Percentiles rank a stretch among this genome's conserved stretches.
Conservation (phyloP, 1,140 invertebrate genomes). For the Drosophila eugracilis region DNA sequence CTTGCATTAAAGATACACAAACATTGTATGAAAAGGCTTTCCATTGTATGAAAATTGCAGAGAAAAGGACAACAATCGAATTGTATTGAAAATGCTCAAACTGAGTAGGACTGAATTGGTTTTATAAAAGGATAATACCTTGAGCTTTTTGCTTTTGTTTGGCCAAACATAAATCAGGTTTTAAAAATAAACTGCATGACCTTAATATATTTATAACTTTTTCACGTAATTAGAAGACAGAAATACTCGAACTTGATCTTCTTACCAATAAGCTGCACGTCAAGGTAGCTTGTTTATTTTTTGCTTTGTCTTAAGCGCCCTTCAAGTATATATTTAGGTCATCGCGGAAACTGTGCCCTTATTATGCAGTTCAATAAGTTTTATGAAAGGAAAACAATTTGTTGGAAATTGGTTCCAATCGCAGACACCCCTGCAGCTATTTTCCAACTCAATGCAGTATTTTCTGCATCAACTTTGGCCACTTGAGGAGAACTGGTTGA, state of each 20-base stretch:
- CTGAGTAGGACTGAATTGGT: constrained; percentile 16
- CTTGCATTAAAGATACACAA: too few relatives aligned
- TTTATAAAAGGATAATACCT: constrained; percentile 1
- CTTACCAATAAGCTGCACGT: neutral
- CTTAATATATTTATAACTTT: neutral
- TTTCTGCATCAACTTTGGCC: constrained; percentile 38
- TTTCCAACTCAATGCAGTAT: constrained; percentile 55
- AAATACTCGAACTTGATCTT: neutral
- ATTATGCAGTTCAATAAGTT: constrained; percentile 41
- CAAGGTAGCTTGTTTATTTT: neutral
- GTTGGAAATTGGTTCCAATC: constrained; percentile 26
- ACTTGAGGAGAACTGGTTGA: constrained; percentile 20
- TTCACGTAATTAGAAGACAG: neutral
- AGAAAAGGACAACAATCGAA: neutral
- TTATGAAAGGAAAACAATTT: constrained; percentile 20
- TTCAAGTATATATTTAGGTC: constrained; percentile 24
- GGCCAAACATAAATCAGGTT: neutral
- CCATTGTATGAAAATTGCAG: too few relatives aligned
- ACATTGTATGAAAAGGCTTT: too few relatives aligned
- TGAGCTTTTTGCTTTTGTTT: neutral
- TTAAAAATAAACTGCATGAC: neutral
- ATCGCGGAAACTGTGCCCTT: constrained; percentile 15
- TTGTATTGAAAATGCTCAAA: constrained; percentile 6
- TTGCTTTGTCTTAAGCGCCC: neutral
- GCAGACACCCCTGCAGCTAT: constrained; percentile 19